Conservation (phyloP, 1,140 invertebrate species). For the Sitodiplosis mosellana region DNA sequence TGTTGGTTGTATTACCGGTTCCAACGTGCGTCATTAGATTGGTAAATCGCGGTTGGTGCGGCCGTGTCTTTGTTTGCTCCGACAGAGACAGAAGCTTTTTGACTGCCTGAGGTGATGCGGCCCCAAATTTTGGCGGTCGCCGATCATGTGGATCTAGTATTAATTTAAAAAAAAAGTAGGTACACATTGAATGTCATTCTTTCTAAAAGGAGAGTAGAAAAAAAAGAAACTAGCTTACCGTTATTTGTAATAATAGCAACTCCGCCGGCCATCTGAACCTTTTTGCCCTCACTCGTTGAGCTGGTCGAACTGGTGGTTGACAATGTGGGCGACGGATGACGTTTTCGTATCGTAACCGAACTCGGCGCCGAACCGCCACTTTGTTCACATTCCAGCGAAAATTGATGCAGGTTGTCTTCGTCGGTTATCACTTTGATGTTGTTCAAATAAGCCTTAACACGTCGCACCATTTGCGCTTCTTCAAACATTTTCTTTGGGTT, state of each 20-base stretch:
- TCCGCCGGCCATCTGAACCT: conserved; percentile 11
- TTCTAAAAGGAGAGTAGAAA: too few relatives aligned
- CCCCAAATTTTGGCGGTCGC: conserved; percentile 56
- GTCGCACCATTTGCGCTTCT: conserved; percentile 91
- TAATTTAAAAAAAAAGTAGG: too few relatives aligned
- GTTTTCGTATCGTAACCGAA: conserved; percentile 37
- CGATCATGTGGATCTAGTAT: conserved; percentile 12
- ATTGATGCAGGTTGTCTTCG: conserved; percentile 71
- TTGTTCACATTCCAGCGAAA: conserved; percentile 82
- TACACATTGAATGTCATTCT: too few relatives aligned
- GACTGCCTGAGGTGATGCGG: conserved; percentile 88
- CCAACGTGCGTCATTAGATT: not conserved
- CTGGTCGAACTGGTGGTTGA: conserved; percentile 80
- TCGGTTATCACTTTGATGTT: conserved; percentile 80
- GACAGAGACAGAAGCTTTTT: conserved; percentile 79
- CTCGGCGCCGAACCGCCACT: conserved; percentile 35
- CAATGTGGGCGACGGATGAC: conserved; percentile 70
- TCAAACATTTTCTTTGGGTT: conserved; percentile 98
- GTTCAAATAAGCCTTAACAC: conserved; percentile 88
- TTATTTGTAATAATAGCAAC: not conserved
- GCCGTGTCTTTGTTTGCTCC: conserved; percentile 69
- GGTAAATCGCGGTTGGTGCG: conserved; percentile 49
- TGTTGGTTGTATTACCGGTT: not conserved
- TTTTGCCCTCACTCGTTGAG: conserved; percentile 61
- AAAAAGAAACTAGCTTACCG: too few relatives aligned